These are phyloP conservation scores for Hapalemur alaotrensis DNA, from an alignment of 2,797 vertebrate species.

Conservation along the genomic window DNA sequence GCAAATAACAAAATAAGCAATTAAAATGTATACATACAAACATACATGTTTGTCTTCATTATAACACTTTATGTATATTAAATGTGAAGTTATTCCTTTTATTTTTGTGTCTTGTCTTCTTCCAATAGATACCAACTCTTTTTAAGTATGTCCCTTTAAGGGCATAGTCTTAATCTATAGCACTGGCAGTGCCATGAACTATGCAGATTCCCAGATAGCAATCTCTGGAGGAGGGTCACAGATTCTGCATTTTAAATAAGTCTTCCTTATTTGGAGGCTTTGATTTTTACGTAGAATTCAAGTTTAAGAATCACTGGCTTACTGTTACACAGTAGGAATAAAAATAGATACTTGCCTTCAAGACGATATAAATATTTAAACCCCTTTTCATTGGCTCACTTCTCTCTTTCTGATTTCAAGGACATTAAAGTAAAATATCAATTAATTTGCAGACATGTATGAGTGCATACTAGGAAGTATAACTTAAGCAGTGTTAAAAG, in stretches of 20 bases:
- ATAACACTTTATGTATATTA: neutral
- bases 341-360: neutral
- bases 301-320: neutral
- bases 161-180: neutral
- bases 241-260: neutral
- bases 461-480: neutral
- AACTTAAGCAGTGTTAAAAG: neutral
- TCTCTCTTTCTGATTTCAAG: neutral
- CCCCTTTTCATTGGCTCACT: neutral
- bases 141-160: neutral
- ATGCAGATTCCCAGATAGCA: neutral
- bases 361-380: neutral
- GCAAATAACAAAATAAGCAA: neutral
- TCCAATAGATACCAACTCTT: neutral
- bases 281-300: neutral
- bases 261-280: neutral
- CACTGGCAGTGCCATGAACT: neutral
- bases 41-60: neutral
- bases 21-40: neutral
- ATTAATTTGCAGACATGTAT: neutral
- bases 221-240: neutral
- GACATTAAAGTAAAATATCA: constrained; percentile 5
- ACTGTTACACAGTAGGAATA: neutral
- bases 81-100: neutral
- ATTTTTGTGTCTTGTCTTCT: neutral